Conservation (phyloP, 2,113 vertebrate genomes). For the Anolis sagrei region DNA sequence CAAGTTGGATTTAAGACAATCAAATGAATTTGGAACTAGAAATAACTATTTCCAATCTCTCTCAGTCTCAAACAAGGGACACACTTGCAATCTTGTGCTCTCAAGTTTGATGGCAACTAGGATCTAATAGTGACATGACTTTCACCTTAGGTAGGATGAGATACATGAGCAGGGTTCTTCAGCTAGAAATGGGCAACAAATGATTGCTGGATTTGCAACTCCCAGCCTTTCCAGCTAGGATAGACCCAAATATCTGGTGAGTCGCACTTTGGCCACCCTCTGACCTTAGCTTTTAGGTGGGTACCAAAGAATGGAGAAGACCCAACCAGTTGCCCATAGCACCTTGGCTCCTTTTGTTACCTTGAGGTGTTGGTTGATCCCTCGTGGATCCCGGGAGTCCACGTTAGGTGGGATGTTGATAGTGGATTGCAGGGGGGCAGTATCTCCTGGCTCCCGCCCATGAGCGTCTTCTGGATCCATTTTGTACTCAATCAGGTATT, state of each 20-base stretch:
- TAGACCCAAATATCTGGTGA: no score
- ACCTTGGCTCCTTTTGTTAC: conserved; percentile 49
- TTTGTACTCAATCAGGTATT: conserved; percentile 80
- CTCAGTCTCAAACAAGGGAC: neutral
- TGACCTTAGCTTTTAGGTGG: neutral
- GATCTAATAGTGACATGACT: neutral
- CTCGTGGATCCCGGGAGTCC: conserved; percentile 75
- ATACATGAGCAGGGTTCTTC: neutral
- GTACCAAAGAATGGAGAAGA: neutral
- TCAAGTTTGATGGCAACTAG: neutral
- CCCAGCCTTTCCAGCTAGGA: neutral
- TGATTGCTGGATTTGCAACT: neutral
- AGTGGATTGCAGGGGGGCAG: conserved; percentile 19
- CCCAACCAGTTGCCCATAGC: no score
- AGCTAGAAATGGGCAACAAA: neutral
- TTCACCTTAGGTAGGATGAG: no score
- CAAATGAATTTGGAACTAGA: neutral
- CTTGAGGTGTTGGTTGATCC: conserved; percentile 82
- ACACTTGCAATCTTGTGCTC: neutral
- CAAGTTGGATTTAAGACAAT: no score
- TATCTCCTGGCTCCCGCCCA: conserved; percentile 54
- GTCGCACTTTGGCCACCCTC: neutral
- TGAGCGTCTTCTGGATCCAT: conserved; percentile 70
- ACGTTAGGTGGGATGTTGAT: conserved; percentile 27
- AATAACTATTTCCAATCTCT: neutral